These are phyloP conservation scores for Junco hyemalis DNA, from an alignment of 2,113 vertebrate genomes.

Conservation along the genomic window DNA sequence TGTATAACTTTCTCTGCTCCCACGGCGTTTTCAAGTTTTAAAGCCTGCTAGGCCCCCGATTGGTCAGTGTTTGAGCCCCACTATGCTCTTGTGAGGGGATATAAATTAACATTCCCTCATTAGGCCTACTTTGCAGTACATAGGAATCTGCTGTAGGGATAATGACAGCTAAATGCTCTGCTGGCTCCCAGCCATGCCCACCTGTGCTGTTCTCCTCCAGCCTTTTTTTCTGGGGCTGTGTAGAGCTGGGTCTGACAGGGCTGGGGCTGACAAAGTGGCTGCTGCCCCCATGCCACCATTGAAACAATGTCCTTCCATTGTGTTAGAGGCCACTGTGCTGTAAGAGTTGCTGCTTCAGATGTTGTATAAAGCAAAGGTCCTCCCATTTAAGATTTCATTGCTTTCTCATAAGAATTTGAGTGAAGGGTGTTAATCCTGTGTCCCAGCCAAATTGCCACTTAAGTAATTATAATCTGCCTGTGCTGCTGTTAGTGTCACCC, in stretches of 20 bases:
- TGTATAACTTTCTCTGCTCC: constrained; percentile 41
- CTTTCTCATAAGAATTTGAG: constrained; percentile 6
- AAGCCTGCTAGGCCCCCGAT: not conserved
- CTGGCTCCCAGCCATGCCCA: constrained; percentile 17
- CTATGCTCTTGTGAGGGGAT: not conserved
- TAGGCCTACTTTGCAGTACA: not conserved
- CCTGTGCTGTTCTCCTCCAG: not conserved
- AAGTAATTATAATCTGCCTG: not conserved
- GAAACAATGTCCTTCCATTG: not conserved
- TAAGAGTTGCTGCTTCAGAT: not conserved
- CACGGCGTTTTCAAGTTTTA: not conserved
- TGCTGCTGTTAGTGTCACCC: not conserved
- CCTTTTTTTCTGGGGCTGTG: not conserved
- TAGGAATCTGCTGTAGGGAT: not conserved
- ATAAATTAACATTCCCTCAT: constrained; percentile 33
- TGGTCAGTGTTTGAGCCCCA: not conserved
- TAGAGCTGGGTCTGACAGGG: not conserved
- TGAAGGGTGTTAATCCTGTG: constrained; percentile 1
- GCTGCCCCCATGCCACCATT: not conserved
- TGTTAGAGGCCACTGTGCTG: not conserved
- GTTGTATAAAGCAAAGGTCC: not conserved
- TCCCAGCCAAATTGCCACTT: constrained; percentile 32
- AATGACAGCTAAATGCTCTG: constrained; percentile 28
- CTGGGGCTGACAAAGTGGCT: not conserved
- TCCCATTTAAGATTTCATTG: not conserved